Percentiles rank a stretch among this genome's conserved stretches.
These are phyloP conservation scores for Polypterus senegalus DNA, from an alignment of 2,113 vertebrate species.

Conservation along the genomic window DNA sequence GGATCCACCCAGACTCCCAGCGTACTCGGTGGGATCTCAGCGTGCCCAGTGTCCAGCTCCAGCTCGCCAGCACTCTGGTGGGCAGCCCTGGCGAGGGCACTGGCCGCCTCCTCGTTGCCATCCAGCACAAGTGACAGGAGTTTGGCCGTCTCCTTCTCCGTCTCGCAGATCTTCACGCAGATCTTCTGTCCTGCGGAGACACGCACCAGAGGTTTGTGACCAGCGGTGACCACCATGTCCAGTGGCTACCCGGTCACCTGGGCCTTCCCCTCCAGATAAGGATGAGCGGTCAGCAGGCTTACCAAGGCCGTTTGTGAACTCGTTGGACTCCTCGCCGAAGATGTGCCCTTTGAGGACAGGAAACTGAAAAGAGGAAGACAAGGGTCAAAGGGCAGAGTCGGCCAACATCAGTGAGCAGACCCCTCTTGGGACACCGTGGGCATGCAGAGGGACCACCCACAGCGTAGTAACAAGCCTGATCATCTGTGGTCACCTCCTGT, in stretches of 20 bases:
- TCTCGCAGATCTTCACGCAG: constrained; percentile 17
- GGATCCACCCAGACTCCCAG: constrained; percentile 27
- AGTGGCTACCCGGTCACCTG: too few relatives aligned
- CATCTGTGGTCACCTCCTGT: too few relatives aligned
- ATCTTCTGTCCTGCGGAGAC: constrained; percentile 18
- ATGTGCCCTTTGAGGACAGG: constrained; percentile 12
- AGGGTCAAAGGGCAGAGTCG: too few relatives aligned
- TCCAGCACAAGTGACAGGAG: constrained; percentile 20
- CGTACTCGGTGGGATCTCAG: constrained; percentile 13
- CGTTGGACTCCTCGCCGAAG: constrained; percentile 12
- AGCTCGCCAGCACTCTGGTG: constrained; percentile 11
- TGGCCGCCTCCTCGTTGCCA: constrained; percentile 18
- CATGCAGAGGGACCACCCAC: too few relatives aligned
- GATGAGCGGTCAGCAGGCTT: neutral
- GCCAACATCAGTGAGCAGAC: too few relatives aligned
- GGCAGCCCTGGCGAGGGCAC: constrained; percentile 14
- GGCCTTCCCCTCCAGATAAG: too few relatives aligned
- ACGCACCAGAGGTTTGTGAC: neutral
- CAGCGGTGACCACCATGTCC: too few relatives aligned
- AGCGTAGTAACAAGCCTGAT: too few relatives aligned
- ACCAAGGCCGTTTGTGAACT: constrained; percentile 16
- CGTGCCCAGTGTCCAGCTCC: constrained; percentile 4
- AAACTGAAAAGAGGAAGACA: constrained; percentile 8
- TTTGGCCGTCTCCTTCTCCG: constrained; percentile 12
- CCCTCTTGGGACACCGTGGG: too few relatives aligned